Conservation (phyloP, 1,140 invertebrate genomes). For the Solenopsis invicta region DNA sequence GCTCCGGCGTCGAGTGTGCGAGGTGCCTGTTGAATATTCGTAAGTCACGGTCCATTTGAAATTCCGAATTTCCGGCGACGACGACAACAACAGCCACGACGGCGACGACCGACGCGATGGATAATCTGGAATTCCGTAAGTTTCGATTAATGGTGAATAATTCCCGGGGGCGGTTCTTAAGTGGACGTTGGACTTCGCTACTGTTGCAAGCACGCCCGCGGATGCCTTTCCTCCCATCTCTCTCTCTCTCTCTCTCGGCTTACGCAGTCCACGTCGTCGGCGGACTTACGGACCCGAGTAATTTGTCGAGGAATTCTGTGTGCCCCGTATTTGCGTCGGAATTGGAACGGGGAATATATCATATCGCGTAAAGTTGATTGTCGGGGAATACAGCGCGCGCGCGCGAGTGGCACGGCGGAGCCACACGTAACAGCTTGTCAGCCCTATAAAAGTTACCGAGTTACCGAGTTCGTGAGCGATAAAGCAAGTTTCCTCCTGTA, state of each 20-base stretch:
- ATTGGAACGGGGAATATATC: conserved; percentile 46
- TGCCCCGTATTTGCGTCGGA: conserved; percentile 24
- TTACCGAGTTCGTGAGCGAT: conserved; percentile 32
- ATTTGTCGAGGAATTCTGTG: conserved; percentile 47
- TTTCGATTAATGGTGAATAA: conserved; percentile 63
- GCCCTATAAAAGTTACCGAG: conserved; percentile 39
- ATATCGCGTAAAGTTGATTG: conserved; percentile 53
- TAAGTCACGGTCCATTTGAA: conserved; percentile 67
- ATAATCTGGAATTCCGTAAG: conserved; percentile 63
- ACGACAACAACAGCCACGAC: conserved; percentile 9
- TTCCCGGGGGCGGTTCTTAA: conserved; percentile 47
- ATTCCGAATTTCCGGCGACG: conserved; percentile 66
- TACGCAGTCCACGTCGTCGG: not conserved
- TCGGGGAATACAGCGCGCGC: not conserved
- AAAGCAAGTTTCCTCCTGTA: conserved; percentile 35
- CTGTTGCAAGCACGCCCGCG: conserved; percentile 28
- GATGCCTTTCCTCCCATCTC: conserved; percentile 6
- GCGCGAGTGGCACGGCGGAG: not conserved
- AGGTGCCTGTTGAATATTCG: conserved; percentile 68
- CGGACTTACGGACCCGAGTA: conserved; percentile 19
- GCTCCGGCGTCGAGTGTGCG: not conserved
- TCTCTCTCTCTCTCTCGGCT: too few relatives aligned
- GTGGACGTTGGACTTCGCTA: conserved; percentile 35
- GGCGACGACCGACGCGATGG: conserved; percentile 14
- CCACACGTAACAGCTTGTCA: not conserved